Evolutionary conservation across 1,140 invertebrate species (phyloP), one percentile per base, ranked within the genome.

Genomic region (Araneus ventricosus): DNA sequence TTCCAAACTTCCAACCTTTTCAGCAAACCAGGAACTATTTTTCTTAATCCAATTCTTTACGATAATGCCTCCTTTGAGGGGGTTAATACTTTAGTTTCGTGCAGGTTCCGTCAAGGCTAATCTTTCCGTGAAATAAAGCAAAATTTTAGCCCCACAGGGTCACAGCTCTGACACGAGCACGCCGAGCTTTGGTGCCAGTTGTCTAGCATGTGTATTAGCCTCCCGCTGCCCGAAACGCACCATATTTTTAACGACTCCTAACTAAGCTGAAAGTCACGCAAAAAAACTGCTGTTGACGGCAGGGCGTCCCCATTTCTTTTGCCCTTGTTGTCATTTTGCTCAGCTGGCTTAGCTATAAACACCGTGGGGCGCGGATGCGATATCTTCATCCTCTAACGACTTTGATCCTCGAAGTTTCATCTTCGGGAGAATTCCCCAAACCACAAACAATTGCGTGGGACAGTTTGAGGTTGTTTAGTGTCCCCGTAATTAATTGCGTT

Each of bases 381-480:
- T 75, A 75, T 75, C 70, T 75, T 75, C 30, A 75, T 75, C 17
- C 70, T 75, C 30, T 34, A 34, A 37, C 30, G 17, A 34, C 34
- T 37, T 75, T 75, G 10, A 27, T 34, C 67, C 67, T 34, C 67
- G 61, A 24, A 67, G 63, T n/a, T n/a, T 7, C 30, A 14, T 34
- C 20, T 22, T 20, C 30, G 4, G 30, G 30, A 37, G 34, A 37
- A 75, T 34, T 75, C 70, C 70, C 34, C 70, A 75, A 75, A 75
- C 70, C 70, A 20, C 70, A 75, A 75, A 75, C 30, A 75, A 75
- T 75, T 75, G 70, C 34, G 70, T 75, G 70, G 70, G 34, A 75
- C 70, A 75, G 5, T 75, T 63, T 22, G 70, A 34, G 70, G 4
- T 75, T 75, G 70, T 75, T 75, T 34, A 75, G 70, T 22, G 34